Base-by-base conservation (phyloP, 2,113 vertebrate genomes). In the Cyprinodon variegatus region DNA sequence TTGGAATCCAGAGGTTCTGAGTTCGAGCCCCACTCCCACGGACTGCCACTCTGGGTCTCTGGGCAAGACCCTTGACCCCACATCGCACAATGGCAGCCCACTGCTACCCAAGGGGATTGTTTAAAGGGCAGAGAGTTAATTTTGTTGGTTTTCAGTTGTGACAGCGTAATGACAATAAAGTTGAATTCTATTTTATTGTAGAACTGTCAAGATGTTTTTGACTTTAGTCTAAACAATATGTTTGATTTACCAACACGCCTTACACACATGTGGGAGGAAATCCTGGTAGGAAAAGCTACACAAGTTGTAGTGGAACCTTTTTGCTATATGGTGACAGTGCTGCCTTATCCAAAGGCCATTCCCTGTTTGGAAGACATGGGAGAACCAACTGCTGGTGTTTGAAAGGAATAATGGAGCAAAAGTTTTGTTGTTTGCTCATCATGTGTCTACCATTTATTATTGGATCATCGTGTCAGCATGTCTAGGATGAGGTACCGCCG, bases 381-480 rank as follows among this genome's bases (percentile, higher is more conserved):
- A 20, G n/a, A n/a, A 11, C 20, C 5, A 3, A 11, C 43, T 60
- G 1, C 29, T 60, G n/a, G 29, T 38, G 37, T 73, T 68, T 57
- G 43, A 50, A n/a, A 45, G 22, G 17, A n/a, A 43, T 11, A 9
- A 76, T 50, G 15, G 36, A 36, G 37, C 45, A 45, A 36, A 12
- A 60, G 17, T 17, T 53, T 8, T 43, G 29, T 72, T 72, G 65
- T 79, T 81, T 75, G 72, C 64, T 38, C 38, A 43, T n/a, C 3
- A 1, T 41, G 46, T 75, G 74, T 70, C 65, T 70, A 73, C 48
- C 59, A 29, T 64, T 67, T 57, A 76, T 83, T 73, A 76, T 50
- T 76, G 85, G 77, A 83, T 87, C 81, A 81, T 39, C 41, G 2
- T 86, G 79, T 81, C 74, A 79, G 75, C 43, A 38, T 65, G 77